Conservation (phyloP, 2,113 vertebrate species). For the Columbina picui region DNA sequence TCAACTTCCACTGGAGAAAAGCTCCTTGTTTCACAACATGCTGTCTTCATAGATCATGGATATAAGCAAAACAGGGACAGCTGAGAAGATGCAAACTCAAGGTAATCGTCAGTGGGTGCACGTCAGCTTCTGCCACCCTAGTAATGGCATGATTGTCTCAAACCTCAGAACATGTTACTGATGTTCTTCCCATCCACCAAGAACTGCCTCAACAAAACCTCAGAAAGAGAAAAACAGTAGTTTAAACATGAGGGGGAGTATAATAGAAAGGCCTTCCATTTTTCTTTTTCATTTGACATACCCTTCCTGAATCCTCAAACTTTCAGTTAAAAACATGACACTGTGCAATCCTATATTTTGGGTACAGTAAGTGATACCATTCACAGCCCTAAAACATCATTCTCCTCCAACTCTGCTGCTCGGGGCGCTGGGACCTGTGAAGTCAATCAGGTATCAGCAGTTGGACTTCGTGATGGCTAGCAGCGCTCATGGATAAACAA, state of each 20-base stretch:
- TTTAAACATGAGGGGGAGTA: neutral
- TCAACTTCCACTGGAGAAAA: neutral
- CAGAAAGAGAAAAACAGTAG: neutral
- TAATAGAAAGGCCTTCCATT: neutral
- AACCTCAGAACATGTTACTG: neutral
- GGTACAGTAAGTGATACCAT: neutral
- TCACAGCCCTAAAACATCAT: neutral
- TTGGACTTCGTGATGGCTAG: neutral
- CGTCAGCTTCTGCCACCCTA: neutral
- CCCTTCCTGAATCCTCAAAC: neutral
- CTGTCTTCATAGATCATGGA: neutral
- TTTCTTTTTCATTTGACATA: neutral
- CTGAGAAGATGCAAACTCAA: neutral
- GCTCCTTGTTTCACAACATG: neutral
- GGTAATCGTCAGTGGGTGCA: neutral
- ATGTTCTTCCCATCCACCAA: neutral
- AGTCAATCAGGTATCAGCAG: neutral
- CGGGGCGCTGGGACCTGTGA: neutral
- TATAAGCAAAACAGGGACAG: neutral
- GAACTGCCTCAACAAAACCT: neutral
- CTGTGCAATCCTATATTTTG: neutral
- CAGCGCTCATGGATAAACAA: neutral
- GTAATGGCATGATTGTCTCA: neutral
- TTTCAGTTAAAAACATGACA: neutral
- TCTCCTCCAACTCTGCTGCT: neutral